Conservation (phyloP, 2,888 invertebrate genomes). For the Pseudoips prasinana region DNA sequence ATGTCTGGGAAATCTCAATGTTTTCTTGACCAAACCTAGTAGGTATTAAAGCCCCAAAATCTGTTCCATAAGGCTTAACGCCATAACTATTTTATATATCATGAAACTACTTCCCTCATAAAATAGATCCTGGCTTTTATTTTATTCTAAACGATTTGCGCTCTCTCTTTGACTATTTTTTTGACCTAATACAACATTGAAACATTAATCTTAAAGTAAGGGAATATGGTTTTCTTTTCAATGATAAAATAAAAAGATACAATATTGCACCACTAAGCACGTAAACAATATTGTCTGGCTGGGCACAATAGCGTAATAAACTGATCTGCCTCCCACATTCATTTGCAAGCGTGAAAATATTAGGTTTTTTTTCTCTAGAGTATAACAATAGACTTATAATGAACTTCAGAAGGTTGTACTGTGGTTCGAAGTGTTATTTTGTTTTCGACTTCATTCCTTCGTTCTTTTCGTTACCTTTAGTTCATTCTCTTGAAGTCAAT, state of each 20-base stretch:
- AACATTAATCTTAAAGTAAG: slow-evolving; percentile 4
- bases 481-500: too few species aligned
- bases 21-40: too few species aligned
- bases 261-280: slow-evolving; percentile 25
- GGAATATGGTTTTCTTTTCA: slow-evolving; percentile 8
- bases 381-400: background rate
- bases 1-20: too few species aligned
- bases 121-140: slow-evolving; percentile 31
- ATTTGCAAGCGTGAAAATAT: slow-evolving; percentile 5
- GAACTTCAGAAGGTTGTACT: too few species aligned
- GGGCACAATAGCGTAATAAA: slow-evolving; percentile 4
- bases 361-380: slow-evolving; percentile 1
- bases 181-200: background rate
- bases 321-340: slow-evolving; percentile 3
- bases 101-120: slow-evolving; percentile 12
- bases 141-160: slow-evolving; percentile 20
- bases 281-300: slow-evolving; percentile 30
- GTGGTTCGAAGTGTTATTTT: too few species aligned
- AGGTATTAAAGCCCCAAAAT: too few species aligned
- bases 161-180: slow-evolving; percentile 18
- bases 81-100: slow-evolving; percentile 6
- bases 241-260: background rate
- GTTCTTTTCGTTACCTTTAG: too few species aligned
- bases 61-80: slow-evolving; percentile 1
- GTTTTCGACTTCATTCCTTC: too few species aligned